Evolutionary conservation across 2,113 vertebrate genomes (phyloP), one percentile per base, ranked within the genome.

Genomic region (Calonectris borealis): DNA sequence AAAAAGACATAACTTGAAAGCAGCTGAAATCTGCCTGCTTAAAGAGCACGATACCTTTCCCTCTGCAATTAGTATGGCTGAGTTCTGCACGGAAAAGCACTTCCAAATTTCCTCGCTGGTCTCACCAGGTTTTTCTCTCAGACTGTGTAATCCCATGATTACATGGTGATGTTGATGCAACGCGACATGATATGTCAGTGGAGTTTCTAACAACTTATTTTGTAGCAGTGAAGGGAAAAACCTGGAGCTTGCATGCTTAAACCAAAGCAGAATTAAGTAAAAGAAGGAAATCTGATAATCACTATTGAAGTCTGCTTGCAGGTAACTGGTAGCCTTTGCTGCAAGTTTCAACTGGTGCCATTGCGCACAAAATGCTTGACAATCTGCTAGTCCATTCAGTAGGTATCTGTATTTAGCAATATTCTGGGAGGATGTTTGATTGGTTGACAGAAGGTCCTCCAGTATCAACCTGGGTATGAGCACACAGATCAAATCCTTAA

Each of bases 121-220:
- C 61, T 91, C 83, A 73, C 18, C 62, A 89, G 44, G 22, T 76
- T 95, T 92, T 91, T 66, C 27, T 79, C 31, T 85, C 69, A 89
- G 81, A 77, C 69, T 82, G 13, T 54, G 61, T 84, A 94, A 92
- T 94, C 73, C 36, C 36, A 42, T 85, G 81, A 87, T 94, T 95
- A 87, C 58, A 46, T 38, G 62, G 79, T 94, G 86, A 94, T 84
- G 49, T 38, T 92, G 93, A 96, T 91, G 58, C 9, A 61, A 79
- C 0, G 2, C 78, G 79, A 76, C 69, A 71, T 61, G 52, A 27
- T 25, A 16, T 78, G 76, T 84, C 92, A 60, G 38, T 66, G 72
- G 61, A 87, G 31, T 80, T 77, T 90, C 75, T 82, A 88, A 88
- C 75, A 73, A 86, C 54, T 91, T 89, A 72, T 52, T 96, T 86